phyloP scores from a whole-genome alignment of 2,797 vertebrate species.

The Pachyuromys duprasi region DNA sequence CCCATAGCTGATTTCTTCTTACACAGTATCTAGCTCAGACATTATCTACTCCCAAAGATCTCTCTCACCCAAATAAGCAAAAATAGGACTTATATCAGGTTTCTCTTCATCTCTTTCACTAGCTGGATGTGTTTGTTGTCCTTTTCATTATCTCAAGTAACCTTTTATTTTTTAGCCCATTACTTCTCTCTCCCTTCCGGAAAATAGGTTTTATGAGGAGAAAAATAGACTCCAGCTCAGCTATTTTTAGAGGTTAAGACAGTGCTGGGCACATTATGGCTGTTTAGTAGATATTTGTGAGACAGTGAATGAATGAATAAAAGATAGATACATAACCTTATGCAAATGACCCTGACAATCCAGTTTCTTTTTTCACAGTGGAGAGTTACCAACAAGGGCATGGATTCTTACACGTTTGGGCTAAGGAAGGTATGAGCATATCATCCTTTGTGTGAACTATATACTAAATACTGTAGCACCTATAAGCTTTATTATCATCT shows the following conservation, averaged over 20 bases:
- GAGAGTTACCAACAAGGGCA: not conserved
- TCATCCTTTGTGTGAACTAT: not conserved
- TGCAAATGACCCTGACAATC: not conserved
- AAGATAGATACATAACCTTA: not conserved
- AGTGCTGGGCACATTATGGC: not conserved
- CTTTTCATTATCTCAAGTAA: conserved; percentile 8
- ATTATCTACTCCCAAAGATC: not conserved
- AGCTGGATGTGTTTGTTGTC: not conserved
- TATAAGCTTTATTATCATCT: not conserved
- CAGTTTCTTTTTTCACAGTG: conserved; percentile 19
- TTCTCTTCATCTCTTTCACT: not conserved
- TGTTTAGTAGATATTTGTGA: not conserved
- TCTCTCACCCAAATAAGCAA: not conserved
- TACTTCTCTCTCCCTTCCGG: not conserved
- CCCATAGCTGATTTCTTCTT: not conserved
- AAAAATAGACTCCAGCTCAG: not conserved
- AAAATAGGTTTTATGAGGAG: not conserved
- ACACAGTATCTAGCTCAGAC: not conserved
- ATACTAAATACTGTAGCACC: not conserved
- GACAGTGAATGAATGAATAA: not conserved
- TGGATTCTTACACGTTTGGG: not conserved
- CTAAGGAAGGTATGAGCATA: not conserved
- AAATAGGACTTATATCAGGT: not conserved
- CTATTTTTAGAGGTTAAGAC: not conserved
- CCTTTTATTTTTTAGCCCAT: not conserved